Evolutionary conservation across 1,140 invertebrate genomes (phyloP), one percentile per base, ranked within the genome.

Genomic region (Ceratoteleas bidentatus): DNA sequence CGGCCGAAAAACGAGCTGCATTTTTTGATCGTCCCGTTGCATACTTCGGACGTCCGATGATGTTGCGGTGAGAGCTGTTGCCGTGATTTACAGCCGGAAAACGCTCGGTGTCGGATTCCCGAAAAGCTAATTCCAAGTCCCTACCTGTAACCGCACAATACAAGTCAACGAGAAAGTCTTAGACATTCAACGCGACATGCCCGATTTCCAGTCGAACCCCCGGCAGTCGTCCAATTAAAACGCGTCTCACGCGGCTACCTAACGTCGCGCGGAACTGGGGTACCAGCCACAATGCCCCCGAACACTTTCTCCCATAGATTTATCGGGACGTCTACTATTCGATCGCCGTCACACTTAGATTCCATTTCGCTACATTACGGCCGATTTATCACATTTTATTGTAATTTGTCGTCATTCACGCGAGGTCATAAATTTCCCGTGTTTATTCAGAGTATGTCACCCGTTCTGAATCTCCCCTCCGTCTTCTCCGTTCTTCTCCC

Each of bases 321-420:
- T 80, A 80, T 80, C 69, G 77, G 68, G 74, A 80, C 74, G 73
- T 74, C 77, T 80, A 73, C 77, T 80, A 73, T 73, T 80, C 69
- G 77, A 45, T 13, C 69, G 15, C 77, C 74, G 77, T 80, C 77
- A 80, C 69, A 80, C 77, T 80, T 80, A 74, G 73, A 74, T 80
- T 80, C 77, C 74, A 81, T 70, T 81, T 75, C 61, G 58, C 65
- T 75, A 70, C 78, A 70, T 81, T 81, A 75, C 60, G 70, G 74
- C 64, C 74, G 65, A 81, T 75, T 81, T 75, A 75, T 81, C 78
- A 81, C 72, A 72, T 76, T 81, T 81, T 81, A 81, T 81, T 81
- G 72, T 81, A 81, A 81, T 81, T 81, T 81, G 79, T 81, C 79
- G 72, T 76, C 79, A 81, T 81, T 81, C 79, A 76, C 72, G 75